Conservation (phyloP, 2,113 vertebrate genomes). For the Xenopus laevis region DNA sequence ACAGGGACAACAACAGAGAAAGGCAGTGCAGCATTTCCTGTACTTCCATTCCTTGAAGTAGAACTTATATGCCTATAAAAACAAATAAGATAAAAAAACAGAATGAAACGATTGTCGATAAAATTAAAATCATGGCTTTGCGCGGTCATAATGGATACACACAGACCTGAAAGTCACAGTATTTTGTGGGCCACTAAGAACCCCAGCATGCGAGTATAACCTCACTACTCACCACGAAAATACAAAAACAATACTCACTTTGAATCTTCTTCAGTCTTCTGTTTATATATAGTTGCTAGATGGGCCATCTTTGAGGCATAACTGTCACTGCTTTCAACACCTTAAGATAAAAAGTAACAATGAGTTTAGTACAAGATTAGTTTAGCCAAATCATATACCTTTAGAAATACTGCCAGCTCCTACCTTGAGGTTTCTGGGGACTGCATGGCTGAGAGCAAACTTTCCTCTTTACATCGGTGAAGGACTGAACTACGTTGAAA, state of each 20-base stretch:
- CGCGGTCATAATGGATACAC: no score
- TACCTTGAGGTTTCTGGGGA: constrained; percentile 67
- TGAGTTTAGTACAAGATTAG: no score
- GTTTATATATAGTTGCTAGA: constrained; percentile 62
- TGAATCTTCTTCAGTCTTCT: constrained; percentile 65
- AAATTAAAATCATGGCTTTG: no score
- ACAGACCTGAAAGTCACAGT: no score
- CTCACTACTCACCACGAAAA: no score
- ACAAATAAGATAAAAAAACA: no score
- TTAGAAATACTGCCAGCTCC: constrained; percentile 4
- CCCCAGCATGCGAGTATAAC: no score
- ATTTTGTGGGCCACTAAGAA: no score
- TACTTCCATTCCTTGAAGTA: constrained; percentile 12
- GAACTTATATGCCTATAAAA: constrained; percentile 48
- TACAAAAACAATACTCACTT: constrained; percentile 63
- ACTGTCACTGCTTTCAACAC: constrained; percentile 60
- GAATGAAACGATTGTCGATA: no score
- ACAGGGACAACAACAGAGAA: constrained; percentile 48
- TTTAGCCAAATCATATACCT: no score
- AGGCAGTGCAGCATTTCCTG: constrained; percentile 29
- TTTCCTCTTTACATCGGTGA: constrained; percentile 58
- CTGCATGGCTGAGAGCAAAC: constrained; percentile 79
- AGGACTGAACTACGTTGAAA: constrained; percentile 60
- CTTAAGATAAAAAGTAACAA: constrained; percentile 45
- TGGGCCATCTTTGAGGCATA: constrained; percentile 66